Conservation (phyloP, 2,113 vertebrate species). For the Numenius arquata region DNA sequence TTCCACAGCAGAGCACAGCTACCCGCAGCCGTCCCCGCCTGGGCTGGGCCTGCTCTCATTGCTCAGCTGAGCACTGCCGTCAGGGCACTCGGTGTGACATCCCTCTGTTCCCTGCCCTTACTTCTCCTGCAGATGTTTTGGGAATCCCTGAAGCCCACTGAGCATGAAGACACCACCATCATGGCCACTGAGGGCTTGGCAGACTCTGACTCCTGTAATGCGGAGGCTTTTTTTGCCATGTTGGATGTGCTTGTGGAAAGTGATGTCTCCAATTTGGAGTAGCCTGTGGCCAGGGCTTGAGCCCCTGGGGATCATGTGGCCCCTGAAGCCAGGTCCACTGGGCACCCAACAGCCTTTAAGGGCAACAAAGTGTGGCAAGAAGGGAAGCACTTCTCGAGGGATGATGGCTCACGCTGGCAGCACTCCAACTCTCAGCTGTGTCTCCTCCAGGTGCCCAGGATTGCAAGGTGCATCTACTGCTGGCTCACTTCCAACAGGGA, state of each 20-base stretch:
- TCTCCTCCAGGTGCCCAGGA: neutral
- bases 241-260: neutral
- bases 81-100: neutral
- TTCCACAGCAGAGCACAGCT: neutral
- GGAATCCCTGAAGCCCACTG: neutral
- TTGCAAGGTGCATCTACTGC: neutral
- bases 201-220: neutral
- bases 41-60: neutral
- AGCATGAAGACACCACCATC: neutral
- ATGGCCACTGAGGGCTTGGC: neutral
- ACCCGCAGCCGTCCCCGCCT: neutral
- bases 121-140: neutral
- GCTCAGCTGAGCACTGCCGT: neutral
- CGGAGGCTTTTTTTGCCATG: neutral
- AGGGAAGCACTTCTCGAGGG: neutral
- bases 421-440: neutral
- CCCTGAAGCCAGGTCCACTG: neutral
- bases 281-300: neutral
- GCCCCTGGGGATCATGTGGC: neutral
- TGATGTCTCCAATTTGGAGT: neutral
- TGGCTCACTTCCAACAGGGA: accelerated
- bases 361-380: neutral
- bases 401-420: neutral
- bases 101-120: neutral
- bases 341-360: neutral